Evolutionary conservation across 2,797 vertebrate genomes (phyloP), one percentile per base, ranked within the genome.

Genomic region (Pagetopsis macropterus): DNA sequence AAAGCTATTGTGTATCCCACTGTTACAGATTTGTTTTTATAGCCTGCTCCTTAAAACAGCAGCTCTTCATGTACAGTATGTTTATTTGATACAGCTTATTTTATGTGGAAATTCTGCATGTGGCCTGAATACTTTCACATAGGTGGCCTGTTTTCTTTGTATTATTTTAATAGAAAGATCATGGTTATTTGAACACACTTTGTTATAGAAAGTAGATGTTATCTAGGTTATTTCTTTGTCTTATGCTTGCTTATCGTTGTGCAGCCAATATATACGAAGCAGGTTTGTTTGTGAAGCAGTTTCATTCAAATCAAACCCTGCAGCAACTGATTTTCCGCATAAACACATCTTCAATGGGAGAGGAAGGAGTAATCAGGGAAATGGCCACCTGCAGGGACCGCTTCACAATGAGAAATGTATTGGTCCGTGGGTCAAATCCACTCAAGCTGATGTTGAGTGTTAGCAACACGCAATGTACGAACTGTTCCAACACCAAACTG

Each of bases 361-460:
- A 52, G 7, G 65, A 63, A 55, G 46, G 68, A 17, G 54, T 41
- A 59, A 77, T 75, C 70, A 66, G 67, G 59, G 44, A 59, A 72
- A 61, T 46, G 37, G 4, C 33, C 76, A 27, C 67, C 57, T 76
- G 64, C 61, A 49, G 68, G 21, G 59, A 41, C 33, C 7, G 33
- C 6, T 37, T 37, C 55, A 11, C 51, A 66, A 43, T 49, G 15
- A 66, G 59, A 69, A 59, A 48, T 27, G 9, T 17, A 23, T n/a
- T n/a, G 0, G 3, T 37, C 27, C 52, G 45, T 48, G 46, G 51
- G 33, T 76, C 11, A 44, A 5, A 68, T 77, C 3, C 12, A 46
- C 19, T 17, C n/a, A 46, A 62, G 70, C 46, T 48, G 45, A 48
- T 56, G 66, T 76, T 37, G 3, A 49, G 1, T 41, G 3, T 1